Conservation (phyloP, 2,797 vertebrate species). For the Notolabrus celidotus region DNA sequence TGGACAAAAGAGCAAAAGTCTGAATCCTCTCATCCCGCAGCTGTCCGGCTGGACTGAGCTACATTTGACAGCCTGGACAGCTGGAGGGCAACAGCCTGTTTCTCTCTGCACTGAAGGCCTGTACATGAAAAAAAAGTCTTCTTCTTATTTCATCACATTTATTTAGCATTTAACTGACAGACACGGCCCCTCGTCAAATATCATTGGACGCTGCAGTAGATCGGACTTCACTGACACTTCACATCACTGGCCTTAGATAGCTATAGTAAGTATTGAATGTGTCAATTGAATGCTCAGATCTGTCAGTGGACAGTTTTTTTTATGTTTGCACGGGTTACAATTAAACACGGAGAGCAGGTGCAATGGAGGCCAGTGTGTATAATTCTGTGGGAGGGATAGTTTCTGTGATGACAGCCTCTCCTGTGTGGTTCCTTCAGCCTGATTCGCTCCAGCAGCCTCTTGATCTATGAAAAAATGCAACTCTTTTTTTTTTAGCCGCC, state of each 20-base stretch:
- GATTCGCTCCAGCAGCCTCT: neutral
- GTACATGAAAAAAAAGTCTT: too few relatives aligned
- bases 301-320: neutral
- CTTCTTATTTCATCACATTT: too few relatives aligned
- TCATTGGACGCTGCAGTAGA: too few relatives aligned
- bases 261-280: too few relatives aligned
- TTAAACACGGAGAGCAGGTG: neutral
- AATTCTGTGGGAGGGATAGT: neutral
- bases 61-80: neutral
- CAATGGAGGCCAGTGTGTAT: neutral
- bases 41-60: neutral
- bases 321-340: neutral
- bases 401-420: neutral
- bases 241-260: too few relatives aligned
- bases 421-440: neutral
- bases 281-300: too few relatives aligned
- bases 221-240: too few relatives aligned
- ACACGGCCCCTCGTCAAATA: too few relatives aligned
- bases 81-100: neutral
- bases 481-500: neutral
- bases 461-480: neutral
- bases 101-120: neutral
- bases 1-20: neutral
- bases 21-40: neutral
- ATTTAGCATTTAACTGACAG: too few relatives aligned